phyloP scores from a whole-genome alignment of 2,797 vertebrate species.

The Chrosomus eos region DNA sequence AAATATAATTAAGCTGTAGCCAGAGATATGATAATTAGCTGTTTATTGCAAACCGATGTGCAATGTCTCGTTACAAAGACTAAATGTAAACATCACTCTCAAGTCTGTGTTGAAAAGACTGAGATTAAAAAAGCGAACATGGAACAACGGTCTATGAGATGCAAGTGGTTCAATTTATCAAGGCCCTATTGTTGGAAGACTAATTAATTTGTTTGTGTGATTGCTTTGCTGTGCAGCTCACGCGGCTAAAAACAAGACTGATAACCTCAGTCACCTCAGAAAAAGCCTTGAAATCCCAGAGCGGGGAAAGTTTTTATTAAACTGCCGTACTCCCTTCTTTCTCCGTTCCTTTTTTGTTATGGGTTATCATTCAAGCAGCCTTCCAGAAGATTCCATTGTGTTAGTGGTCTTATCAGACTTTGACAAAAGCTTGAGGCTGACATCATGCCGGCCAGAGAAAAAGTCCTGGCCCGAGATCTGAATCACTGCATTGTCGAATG shows the following conservation, averaged over 20 bases:
- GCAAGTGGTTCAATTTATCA: slow-evolving; percentile 79
- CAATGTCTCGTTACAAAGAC: slow-evolving; percentile 60
- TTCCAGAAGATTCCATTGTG: slow-evolving; percentile 55
- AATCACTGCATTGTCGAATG: slow-evolving; percentile 37
- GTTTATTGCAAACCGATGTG: slow-evolving; percentile 69
- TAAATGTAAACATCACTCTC: slow-evolving; percentile 61
- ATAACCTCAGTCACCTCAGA: slow-evolving; percentile 61
- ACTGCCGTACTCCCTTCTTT: slow-evolving; percentile 42
- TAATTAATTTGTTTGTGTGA: slow-evolving; percentile 87
- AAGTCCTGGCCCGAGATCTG: slow-evolving; percentile 40
- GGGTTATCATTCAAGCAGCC: slow-evolving; percentile 53
- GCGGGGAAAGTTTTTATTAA: slow-evolving; percentile 60
- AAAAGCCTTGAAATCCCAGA: slow-evolving; percentile 56
- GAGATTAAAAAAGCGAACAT: slow-evolving; percentile 59
- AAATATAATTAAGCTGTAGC: slow-evolving; percentile 74
- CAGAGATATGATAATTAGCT: slow-evolving; percentile 73
- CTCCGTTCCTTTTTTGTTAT: slow-evolving; percentile 55
- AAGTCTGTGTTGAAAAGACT: slow-evolving; percentile 58
- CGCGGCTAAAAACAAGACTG: slow-evolving; percentile 59
- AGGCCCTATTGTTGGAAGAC: slow-evolving; percentile 74
- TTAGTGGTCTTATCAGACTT: slow-evolving; percentile 53
- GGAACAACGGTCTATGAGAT: slow-evolving; percentile 56
- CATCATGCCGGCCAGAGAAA: slow-evolving; percentile 24
- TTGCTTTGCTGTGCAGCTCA: slow-evolving; percentile 72
- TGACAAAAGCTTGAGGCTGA: slow-evolving; percentile 45